phyloP scores from a whole-genome alignment of 2,113 vertebrate genomes.

The Piprites chloris region DNA sequence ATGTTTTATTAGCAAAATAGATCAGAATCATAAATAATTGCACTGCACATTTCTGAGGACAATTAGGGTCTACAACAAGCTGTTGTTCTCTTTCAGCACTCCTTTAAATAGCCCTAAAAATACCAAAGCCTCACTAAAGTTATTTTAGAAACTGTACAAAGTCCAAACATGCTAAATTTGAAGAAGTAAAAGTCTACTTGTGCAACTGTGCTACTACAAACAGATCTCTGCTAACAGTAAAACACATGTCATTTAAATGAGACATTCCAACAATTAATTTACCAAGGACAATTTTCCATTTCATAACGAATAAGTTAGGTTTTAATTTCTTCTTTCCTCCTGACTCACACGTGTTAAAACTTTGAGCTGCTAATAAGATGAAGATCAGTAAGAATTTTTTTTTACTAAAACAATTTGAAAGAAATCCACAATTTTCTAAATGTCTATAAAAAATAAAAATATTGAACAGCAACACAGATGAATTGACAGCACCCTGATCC shows the following conservation, averaged over 20 bases:
- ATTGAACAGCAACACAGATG: background rate
- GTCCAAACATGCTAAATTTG: background rate
- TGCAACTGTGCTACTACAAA: background rate
- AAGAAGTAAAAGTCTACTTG: background rate
- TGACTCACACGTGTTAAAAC: background rate
- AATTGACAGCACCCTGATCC: background rate
- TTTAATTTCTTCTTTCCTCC: background rate
- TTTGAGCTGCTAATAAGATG: background rate
- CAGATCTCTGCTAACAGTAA: background rate
- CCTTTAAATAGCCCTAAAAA: background rate
- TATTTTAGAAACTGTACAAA: background rate
- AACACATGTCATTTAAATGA: background rate
- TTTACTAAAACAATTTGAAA: background rate
- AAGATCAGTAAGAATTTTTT: background rate
- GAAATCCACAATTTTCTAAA: background rate
- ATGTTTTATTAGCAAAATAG: background rate
- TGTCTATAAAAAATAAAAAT: background rate
- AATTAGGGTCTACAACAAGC: background rate
- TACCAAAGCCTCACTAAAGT: background rate
- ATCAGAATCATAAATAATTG: background rate
- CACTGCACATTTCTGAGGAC: background rate
- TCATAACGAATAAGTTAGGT: background rate
- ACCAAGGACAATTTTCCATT: background rate
- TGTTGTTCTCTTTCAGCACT: background rate
- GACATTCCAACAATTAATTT: background rate